Evolutionary conservation across 2,113 vertebrate species (phyloP).

Genomic region (Cercocebus atys): DNA sequence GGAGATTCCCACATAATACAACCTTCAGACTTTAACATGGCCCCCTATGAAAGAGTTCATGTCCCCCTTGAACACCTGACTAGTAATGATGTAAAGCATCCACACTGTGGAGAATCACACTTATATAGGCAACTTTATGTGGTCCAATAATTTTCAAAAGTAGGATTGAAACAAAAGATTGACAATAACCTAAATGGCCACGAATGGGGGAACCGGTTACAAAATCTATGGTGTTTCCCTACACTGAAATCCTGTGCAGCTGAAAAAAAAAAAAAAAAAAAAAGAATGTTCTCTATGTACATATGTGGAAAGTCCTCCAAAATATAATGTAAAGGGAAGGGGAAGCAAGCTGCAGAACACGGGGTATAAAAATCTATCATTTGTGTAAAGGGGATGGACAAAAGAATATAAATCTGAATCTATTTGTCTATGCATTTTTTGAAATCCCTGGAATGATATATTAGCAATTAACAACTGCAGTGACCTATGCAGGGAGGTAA

Average conservation of each 20-base stretch:
- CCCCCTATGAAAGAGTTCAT: not conserved
- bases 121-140: not conserved
- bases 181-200: not conserved
- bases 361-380: not conserved
- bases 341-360: not conserved
- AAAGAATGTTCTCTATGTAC: not conserved
- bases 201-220: not conserved
- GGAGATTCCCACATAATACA: not conserved
- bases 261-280: not conserved
- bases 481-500: not conserved
- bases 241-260: not conserved
- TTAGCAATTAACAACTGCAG: not conserved
- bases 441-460: not conserved
- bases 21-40: not conserved
- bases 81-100: not conserved
- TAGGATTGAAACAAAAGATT: conserved; percentile 17
- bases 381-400: not conserved
- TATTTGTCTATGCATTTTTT: not conserved
- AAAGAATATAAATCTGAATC: conserved; percentile 19
- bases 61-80: not conserved
- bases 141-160: not conserved
- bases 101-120: conserved; percentile 3
- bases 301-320: not conserved
- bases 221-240: not conserved
- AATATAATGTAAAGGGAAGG: not conserved